A percentile compares a stretch with the other conserved stretches of the same genome.
These are phyloP conservation scores for Pachyseris speciosa DNA, from an alignment of 64 coral and sea anemone species.

Conservation along the genomic window DNA sequence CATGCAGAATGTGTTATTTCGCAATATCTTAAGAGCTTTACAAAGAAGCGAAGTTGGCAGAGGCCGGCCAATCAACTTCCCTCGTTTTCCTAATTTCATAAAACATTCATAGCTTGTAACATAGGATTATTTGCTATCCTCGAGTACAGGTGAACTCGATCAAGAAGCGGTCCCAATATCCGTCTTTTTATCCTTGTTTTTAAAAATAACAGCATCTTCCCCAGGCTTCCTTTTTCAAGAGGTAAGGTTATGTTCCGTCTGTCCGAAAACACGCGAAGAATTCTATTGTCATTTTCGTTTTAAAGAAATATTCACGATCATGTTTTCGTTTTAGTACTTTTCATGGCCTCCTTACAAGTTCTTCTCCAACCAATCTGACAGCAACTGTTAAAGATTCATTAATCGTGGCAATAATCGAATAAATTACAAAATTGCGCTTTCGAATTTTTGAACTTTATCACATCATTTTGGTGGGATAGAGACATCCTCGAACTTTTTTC, in stretches of 20 bases:
- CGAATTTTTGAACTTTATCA: neutral
- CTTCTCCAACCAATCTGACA: neutral
- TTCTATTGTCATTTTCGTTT: neutral
- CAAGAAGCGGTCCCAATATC: neutral
- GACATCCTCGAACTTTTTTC: neutral
- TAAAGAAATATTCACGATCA: neutral
- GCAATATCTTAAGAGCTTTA: neutral
- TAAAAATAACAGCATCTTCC: neutral
- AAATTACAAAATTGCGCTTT: neutral
- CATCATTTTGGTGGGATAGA: neutral
- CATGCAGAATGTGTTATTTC: neutral
- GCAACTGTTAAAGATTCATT: neutral
- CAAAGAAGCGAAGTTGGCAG: neutral
- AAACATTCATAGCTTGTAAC: conserved; percentile 20
- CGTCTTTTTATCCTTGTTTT: neutral
- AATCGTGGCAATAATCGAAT: neutral
- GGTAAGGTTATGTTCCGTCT: neutral
- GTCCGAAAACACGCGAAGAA: no score
- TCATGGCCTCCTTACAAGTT: neutral
- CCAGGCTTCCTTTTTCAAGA: neutral
- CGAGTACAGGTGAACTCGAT: neutral
- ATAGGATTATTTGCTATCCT: neutral
- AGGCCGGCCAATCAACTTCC: neutral
- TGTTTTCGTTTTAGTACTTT: neutral
- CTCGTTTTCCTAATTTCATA: neutral